Evolutionary conservation across 2,888 invertebrate genomes (phyloP), one percentile per base, ranked within the genome.

Genomic region (Plemyria rubiginata): DNA sequence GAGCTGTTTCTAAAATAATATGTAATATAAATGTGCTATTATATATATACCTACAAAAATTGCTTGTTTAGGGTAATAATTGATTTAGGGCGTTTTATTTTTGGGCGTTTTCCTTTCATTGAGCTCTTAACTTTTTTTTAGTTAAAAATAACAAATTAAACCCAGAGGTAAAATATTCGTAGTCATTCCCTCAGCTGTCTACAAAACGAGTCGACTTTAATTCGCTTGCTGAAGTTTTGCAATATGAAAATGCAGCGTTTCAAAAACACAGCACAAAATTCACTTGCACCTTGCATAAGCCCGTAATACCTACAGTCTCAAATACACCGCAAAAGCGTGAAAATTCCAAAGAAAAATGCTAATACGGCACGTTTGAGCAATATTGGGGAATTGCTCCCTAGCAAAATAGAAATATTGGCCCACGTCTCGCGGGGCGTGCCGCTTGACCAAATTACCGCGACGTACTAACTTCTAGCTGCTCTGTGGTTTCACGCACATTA

Each of bases 381-480:
- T 72, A 73, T 67, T 57, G 29, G 65, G 56, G 66, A 64, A 65
- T 59, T 62, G 64, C 50, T 67, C 57, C 67, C 66, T 70, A 69
- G 70, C 70, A 70, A 68, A 69, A 71, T 70, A 68, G 65, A 71
- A 68, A 72, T 73, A 72, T 73, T 70, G 70, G 69, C 64, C 51
- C 73, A 72, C 73, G 73, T 72, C 67, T 49, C 40, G 50, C 16
- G 40, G n/a, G n/a, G 40, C 46, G 43, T 46, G 52, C 54, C 54
- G 65, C 68, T 67, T 69, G 68, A 67, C 71, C 71, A 71, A 71
- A 69, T 71, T 71, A 66, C 38, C 12, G 36, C 15, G 62, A 53
- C 9, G 50, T 61, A 58, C 29, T 13, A 8, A 32, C 32, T 54
- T 8, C 5, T 15, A 7, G 8, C 8, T 29, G 11, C 6, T 45